A percentile compares a stretch with the other conserved stretches of the same genome.
Evolutionary conservation across 2,113 vertebrate species (phyloP).

Genomic region (Perca fluviatilis): DNA sequence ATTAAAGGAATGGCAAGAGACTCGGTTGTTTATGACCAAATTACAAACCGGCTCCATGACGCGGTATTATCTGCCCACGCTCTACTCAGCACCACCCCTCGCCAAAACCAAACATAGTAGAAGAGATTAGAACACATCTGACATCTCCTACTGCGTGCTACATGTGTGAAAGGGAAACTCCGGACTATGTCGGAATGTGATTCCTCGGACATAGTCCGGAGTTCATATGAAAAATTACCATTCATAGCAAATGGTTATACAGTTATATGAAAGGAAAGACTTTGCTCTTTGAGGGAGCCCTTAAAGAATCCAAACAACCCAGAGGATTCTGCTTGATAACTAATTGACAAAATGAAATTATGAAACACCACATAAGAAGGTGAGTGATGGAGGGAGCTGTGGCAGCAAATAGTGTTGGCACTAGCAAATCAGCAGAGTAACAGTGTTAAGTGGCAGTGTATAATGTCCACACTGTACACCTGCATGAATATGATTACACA

Average conservation of each 20-base stretch:
- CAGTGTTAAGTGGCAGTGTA: not conserved
- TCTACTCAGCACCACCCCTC: too few species aligned
- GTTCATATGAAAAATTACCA: not conserved
- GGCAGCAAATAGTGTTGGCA: not conserved
- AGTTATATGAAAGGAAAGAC: constrained; percentile 1
- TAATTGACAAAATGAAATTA: not conserved
- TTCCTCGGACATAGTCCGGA: too few species aligned
- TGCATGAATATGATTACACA: not conserved
- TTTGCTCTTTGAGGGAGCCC: not conserved
- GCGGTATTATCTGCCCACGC: too few species aligned
- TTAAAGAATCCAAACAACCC: constrained; percentile 12
- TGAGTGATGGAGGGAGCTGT: not conserved
- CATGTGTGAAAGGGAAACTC: too few species aligned
- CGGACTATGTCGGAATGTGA: too few species aligned
- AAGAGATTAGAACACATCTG: too few species aligned
- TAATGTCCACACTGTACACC: not conserved
- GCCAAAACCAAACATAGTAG: too few species aligned
- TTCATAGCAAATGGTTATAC: constrained; percentile 20
- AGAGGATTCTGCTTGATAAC: not conserved
- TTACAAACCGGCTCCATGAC: too few species aligned
- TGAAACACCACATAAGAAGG: not conserved
- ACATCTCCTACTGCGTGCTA: too few species aligned
- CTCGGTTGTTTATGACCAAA: too few species aligned
- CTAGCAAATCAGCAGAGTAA: not conserved
- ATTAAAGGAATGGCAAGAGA: too few species aligned